Percentiles rank a stretch among this genome's conserved stretches.
These are phyloP conservation scores for Zhuqinia jingwanae DNA, from an alignment of 2,888 invertebrate genomes.

Conservation along the genomic window DNA sequence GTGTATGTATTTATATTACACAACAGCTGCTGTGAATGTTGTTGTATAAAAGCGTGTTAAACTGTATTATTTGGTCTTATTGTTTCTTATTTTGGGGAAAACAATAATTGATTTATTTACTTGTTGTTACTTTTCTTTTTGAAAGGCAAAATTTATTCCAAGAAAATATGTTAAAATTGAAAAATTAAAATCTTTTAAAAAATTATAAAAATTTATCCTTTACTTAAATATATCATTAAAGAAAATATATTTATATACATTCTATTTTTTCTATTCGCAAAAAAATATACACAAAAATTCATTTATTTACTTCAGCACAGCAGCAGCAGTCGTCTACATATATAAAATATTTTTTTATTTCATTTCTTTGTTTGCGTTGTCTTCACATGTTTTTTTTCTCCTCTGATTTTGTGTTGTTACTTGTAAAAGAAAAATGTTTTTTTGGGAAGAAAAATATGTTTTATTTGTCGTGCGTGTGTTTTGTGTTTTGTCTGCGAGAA, in stretches of 20 bases:
- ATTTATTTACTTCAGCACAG: background rate
- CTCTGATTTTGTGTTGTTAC: background rate
- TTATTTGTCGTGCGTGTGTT: slow-evolving; percentile 4
- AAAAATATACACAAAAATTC: background rate
- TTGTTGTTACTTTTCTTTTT: no score
- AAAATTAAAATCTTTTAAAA: no score
- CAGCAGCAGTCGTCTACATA: no score
- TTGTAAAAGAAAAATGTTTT: slow-evolving; percentile 1
- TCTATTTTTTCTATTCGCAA: background rate
- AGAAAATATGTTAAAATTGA: no score
- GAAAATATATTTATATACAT: background rate
- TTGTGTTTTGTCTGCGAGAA: background rate
- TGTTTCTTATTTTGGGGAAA: no score
- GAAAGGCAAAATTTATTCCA: no score
- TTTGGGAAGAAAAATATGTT: slow-evolving; percentile 11
- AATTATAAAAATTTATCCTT: no score
- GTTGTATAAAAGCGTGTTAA: no score
- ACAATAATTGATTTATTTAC: no score
- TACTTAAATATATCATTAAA: no score
- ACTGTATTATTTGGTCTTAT: no score
- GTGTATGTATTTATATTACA: background rate
- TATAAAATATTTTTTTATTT: slow-evolving; percentile 9
- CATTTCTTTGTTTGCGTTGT: slow-evolving; percentile 28
- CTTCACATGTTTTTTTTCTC: background rate
- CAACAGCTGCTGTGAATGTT: no score